These are phyloP conservation scores for Podarcis muralis DNA, from an alignment of 2,113 vertebrate genomes.

Conservation along the genomic window DNA sequence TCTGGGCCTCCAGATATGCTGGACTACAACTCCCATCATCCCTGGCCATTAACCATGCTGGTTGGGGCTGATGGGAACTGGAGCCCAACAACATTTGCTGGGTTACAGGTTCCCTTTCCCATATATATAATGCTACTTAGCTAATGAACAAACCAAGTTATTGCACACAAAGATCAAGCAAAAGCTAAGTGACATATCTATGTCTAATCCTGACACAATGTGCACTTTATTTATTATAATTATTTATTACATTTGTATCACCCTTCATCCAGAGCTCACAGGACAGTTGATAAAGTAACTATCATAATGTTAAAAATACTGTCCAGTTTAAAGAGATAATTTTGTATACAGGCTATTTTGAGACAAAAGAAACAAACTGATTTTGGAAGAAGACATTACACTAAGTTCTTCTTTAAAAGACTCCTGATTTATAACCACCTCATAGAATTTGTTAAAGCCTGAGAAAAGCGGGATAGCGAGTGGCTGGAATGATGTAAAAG, in stretches of 20 bases:
- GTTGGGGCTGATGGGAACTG: too few species aligned
- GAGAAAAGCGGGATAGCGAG: conserved; percentile 58
- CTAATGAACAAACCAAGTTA: background rate
- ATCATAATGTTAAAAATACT: conserved; percentile 50
- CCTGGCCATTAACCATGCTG: too few species aligned
- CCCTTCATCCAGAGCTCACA: too few species aligned
- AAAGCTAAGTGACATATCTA: conserved; percentile 43
- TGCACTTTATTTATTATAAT: conserved; percentile 12
- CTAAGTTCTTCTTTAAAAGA: conserved; percentile 53
- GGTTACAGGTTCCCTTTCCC: too few species aligned
- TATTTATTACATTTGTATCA: too few species aligned
- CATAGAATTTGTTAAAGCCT: conserved; percentile 54
- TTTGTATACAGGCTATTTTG: conserved; percentile 51
- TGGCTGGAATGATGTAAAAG: conserved; percentile 74
- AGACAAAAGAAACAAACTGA: conserved; percentile 34
- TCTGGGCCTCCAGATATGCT: too few species aligned
- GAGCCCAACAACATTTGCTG: too few species aligned
- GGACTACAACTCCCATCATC: too few species aligned
- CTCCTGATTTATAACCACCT: conserved; percentile 58
- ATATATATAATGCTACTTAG: background rate
- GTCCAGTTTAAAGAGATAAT: conserved; percentile 40
- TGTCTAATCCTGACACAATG: conserved; percentile 39
- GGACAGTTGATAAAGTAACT: background rate
- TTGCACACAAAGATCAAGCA: conserved; percentile 27
- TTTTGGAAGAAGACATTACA: conserved; percentile 6